A percentile compares a stretch with the other conserved stretches of the same genome.
Evolutionary conservation across 1,140 invertebrate genomes (phyloP).

Genomic region (Ceratina australensis): DNA sequence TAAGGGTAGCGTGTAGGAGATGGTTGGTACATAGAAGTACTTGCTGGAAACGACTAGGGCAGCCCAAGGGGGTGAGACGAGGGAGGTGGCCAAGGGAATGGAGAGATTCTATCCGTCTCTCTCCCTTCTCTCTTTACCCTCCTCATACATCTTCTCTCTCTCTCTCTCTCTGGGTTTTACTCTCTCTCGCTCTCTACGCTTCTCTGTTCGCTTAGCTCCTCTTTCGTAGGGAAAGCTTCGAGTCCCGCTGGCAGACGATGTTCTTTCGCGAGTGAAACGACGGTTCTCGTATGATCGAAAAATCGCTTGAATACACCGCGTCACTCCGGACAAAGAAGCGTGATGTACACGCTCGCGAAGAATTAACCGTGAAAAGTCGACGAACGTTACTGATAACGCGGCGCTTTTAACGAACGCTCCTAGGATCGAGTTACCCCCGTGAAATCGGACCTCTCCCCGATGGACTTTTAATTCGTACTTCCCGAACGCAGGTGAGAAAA

Average conservation of each 20-base stretch:
- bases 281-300: too few species aligned
- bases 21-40: conserved; percentile 77
- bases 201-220: conserved; percentile 28
- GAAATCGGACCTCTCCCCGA: conserved; percentile 51
- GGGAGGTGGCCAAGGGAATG: conserved; percentile 47
- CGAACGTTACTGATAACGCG: conserved; percentile 32
- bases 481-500: too few species aligned
- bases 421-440: conserved; percentile 59
- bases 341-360: too few species aligned
- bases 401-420: conserved; percentile 53
- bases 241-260: conserved; percentile 34
- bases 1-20: conserved; percentile 77
- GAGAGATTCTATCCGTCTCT: conserved; percentile 52
- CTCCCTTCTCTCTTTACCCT: conserved; percentile 15
- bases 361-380: too few species aligned
- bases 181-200: conserved; percentile 5
- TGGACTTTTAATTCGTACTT: background rate
- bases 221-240: conserved; percentile 60
- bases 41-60: conserved; percentile 78
- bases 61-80: conserved; percentile 62
- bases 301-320: too few species aligned
- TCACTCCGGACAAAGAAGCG: too few species aligned
- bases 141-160: background rate
- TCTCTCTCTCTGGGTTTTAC: conserved; percentile 7
- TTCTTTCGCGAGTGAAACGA: conserved; percentile 8